These are phyloP conservation scores for Dryobates pubescens DNA, from an alignment of 2,797 vertebrate genomes.

Conservation along the genomic window DNA sequence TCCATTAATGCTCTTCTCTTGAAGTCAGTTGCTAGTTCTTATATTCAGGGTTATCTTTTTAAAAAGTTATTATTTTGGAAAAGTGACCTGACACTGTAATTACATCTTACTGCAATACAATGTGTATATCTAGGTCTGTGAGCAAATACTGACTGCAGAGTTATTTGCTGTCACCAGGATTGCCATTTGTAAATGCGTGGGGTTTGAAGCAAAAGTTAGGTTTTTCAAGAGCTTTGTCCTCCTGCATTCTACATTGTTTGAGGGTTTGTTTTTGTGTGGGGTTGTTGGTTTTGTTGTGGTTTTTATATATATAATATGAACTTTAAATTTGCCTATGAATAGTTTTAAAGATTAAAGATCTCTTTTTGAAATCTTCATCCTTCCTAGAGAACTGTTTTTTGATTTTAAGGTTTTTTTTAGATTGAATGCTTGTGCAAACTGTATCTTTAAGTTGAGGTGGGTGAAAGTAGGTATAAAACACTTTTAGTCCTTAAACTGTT, in stretches of 20 bases:
- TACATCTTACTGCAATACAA: background rate
- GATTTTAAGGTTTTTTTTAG: background rate
- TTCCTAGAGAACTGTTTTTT: background rate
- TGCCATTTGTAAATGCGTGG: background rate
- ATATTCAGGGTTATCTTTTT: conserved; percentile 5
- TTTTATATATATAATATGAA: conserved; percentile 17
- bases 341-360: conserved; percentile 69
- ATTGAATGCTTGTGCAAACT: background rate
- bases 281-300: background rate
- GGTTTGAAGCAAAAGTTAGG: background rate
- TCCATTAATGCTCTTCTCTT: background rate
- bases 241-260: background rate
- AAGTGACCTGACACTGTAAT: conserved; percentile 40
- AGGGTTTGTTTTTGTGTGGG: too few relatives aligned
- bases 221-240: background rate
- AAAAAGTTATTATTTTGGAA: conserved; percentile 24
- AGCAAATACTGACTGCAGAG: background rate
- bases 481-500: background rate
- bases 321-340: conserved; percentile 50
- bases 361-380: conserved; percentile 27
- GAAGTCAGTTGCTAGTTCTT: conserved; percentile 6
- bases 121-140: background rate
- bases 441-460: background rate
- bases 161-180: background rate
- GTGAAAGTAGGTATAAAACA: background rate